These are phyloP conservation scores for Dendrocincla fuliginosa DNA, from an alignment of 2,797 vertebrate genomes.

Conservation along the genomic window DNA sequence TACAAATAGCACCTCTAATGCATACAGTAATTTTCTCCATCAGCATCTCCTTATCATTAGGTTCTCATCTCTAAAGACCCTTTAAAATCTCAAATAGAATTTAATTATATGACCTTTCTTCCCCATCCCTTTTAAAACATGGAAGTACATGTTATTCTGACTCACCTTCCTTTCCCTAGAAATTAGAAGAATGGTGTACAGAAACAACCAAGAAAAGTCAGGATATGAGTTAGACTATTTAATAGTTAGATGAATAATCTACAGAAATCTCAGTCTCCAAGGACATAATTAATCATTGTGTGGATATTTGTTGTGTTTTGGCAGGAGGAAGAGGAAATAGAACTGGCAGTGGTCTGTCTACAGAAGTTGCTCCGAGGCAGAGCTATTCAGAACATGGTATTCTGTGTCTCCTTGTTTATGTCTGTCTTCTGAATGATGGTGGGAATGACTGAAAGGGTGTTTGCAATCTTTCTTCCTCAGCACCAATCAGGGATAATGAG, in stretches of 20 bases:
- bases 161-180: not conserved
- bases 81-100: not conserved
- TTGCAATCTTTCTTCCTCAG: not conserved
- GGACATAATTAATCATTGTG: not conserved
- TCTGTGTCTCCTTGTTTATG: not conserved
- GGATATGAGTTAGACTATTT: not conserved
- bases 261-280: not conserved
- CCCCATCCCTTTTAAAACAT: not conserved
- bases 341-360: conserved; percentile 86
- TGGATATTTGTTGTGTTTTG: conserved; percentile 23
- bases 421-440: not conserved
- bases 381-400: conserved; percentile 86
- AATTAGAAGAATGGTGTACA: not conserved
- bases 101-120: not conserved
- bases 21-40: not conserved
- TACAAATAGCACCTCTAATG: not conserved
- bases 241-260: not conserved
- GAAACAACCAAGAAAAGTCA: not conserved
- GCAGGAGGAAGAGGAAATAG: conserved; percentile 88
- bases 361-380: conserved; percentile 91
- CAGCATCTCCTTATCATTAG: not conserved
- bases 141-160: not conserved
- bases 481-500: not conserved
- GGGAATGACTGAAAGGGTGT: not conserved
- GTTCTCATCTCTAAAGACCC: not conserved